These are phyloP conservation scores for Ptyas mucosa DNA, from an alignment of 2,113 vertebrate genomes.

Conservation along the genomic window DNA sequence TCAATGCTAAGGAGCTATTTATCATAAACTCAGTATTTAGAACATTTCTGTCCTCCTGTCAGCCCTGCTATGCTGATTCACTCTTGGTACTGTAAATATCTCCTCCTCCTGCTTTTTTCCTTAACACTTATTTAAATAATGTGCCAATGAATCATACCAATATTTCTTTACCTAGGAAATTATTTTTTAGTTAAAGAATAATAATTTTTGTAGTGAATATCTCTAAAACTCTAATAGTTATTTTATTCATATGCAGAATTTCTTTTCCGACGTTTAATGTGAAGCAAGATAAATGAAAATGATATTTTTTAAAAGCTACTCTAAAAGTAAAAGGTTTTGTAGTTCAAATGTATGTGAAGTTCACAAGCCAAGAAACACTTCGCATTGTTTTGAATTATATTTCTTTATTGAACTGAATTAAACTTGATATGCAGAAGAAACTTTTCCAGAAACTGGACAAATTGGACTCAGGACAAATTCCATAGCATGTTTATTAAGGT, in stretches of 20 bases:
- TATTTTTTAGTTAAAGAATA: background rate
- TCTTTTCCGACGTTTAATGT: background rate
- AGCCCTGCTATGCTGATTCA: background rate
- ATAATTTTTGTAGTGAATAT: background rate
- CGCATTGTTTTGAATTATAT: background rate
- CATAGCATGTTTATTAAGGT: conserved; percentile 27
- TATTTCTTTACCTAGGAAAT: background rate
- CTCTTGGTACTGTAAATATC: background rate
- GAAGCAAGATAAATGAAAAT: conserved; percentile 11
- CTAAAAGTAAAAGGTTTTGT: background rate
- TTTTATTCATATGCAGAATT: conserved; percentile 17
- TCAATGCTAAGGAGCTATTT: background rate
- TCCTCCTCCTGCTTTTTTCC: background rate
- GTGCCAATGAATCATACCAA: background rate
- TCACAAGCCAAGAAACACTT: background rate
- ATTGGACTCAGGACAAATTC: background rate
- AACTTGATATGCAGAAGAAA: background rate
- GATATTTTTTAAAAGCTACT: conserved; percentile 1
- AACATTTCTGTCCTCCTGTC: background rate
- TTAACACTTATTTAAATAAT: background rate
- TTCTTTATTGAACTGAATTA: background rate
- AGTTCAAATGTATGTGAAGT: background rate
- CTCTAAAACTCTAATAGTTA: background rate
- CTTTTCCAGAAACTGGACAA: background rate
- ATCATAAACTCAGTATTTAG: background rate